These are phyloP conservation scores for Gymnoscelis rufifasciata DNA, from an alignment of 2,888 invertebrate species.

Conservation along the genomic window DNA sequence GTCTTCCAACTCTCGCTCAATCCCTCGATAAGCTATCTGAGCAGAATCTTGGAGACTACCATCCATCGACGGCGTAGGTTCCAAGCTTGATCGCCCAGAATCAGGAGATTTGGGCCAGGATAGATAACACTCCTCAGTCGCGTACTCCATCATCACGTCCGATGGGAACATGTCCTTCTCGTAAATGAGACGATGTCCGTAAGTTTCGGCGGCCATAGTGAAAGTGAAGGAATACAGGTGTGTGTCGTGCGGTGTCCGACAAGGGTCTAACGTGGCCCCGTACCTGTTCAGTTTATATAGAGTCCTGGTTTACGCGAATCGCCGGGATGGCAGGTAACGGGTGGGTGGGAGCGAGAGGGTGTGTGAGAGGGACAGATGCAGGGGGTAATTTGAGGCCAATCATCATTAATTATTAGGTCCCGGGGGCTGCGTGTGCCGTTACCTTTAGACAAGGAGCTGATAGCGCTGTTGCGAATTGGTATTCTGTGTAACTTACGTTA, in stretches of 20 bases:
- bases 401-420: constrained; percentile 77
- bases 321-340: constrained; percentile 35
- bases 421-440: constrained; percentile 59
- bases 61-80: constrained; percentile 76
- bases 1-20: constrained; percentile 65
- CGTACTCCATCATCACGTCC: constrained; percentile 69
- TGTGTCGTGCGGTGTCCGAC: constrained; percentile 52
- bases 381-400: constrained; percentile 77
- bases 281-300: constrained; percentile 74
- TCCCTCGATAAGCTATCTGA: constrained; percentile 71
- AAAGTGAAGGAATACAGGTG: constrained; percentile 44
- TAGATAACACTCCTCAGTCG: constrained; percentile 66
- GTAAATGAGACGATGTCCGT: constrained; percentile 70
- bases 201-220: constrained; percentile 70
- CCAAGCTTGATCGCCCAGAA: constrained; percentile 72
- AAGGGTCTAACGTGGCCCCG: constrained; percentile 56
- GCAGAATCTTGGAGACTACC: constrained; percentile 71
- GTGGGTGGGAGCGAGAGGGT: constrained; percentile 46
- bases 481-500: neutral
- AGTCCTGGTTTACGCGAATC: constrained; percentile 58
- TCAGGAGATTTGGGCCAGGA: constrained; percentile 73
- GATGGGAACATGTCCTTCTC: constrained; percentile 70
- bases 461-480: neutral
- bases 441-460: constrained; percentile 13
- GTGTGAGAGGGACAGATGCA: constrained; percentile 38